Conservation (phyloP, 1,140 invertebrate species). For the Drosophila teissieri region DNA sequence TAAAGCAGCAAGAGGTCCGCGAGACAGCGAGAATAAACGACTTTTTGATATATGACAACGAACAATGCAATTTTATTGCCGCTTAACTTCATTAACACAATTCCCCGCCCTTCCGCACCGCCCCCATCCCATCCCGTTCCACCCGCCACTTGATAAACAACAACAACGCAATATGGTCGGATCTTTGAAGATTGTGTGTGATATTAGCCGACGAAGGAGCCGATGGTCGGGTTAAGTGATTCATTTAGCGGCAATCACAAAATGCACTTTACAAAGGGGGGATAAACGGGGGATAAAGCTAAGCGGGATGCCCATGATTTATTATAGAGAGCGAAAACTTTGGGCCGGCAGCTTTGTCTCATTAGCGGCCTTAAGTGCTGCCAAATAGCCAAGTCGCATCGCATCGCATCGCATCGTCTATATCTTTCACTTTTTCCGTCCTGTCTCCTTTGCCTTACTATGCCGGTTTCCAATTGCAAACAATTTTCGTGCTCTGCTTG, state of each 20-base stretch:
- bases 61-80: conserved; percentile 81
- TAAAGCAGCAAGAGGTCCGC: conserved; percentile 53
- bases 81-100: conserved; percentile 79
- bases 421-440: conserved; percentile 33
- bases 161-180: conserved; percentile 61
- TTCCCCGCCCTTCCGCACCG: conserved; percentile 17
- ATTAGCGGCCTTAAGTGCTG: conserved; percentile 75
- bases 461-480: conserved; percentile 69
- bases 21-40: conserved; percentile 48
- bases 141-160: conserved; percentile 31
- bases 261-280: conserved; percentile 68
- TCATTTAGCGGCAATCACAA: conserved; percentile 80
- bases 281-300: conserved; percentile 14
- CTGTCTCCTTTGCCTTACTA: not conserved
- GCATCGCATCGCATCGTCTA: not conserved
- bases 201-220: conserved; percentile 69
- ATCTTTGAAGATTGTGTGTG: conserved; percentile 75
- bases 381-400: conserved; percentile 45
- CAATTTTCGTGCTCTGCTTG: conserved; percentile 77
- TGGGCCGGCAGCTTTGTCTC: conserved; percentile 76
- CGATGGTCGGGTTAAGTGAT: conserved; percentile 72
- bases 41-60: conserved; percentile 64
- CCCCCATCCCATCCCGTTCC: not conserved
- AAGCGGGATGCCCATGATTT: conserved; percentile 67
- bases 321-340: conserved; percentile 62